Evolutionary conservation across 2,113 vertebrate genomes (phyloP).

Genomic region (Ammodytes marinus): DNA sequence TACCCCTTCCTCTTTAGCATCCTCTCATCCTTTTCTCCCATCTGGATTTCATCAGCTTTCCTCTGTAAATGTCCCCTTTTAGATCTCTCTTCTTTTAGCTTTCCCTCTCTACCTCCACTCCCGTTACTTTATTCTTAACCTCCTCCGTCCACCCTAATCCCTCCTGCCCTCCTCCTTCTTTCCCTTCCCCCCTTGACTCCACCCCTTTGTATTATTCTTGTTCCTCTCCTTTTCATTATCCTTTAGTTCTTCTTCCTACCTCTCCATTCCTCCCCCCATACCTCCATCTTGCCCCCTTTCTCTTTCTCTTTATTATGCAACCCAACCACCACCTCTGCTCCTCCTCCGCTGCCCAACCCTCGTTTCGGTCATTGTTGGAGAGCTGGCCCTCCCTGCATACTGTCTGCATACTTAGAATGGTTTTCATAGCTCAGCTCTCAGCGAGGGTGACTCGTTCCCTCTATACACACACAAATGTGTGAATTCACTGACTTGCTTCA

Average conservation of each 20-base stretch:
- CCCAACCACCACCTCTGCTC: slow-evolving; percentile 21
- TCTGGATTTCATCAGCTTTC: background rate
- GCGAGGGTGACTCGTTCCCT: background rate
- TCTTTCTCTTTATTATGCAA: slow-evolving; percentile 28
- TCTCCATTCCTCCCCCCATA: slow-evolving; percentile 11
- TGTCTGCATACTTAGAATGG: slow-evolving; percentile 47
- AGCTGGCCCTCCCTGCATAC: slow-evolving; percentile 29
- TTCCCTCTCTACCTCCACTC: slow-evolving; percentile 4
- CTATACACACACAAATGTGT: background rate
- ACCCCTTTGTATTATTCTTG: slow-evolving; percentile 18
- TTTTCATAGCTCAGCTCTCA: slow-evolving; percentile 55
- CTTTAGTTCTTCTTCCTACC: slow-evolving; percentile 26
- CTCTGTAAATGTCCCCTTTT: background rate
- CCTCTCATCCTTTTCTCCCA: background rate
- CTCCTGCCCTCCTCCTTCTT: background rate
- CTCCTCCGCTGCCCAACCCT: background rate
- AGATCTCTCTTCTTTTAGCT: slow-evolving; percentile 3
- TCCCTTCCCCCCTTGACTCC: background rate
- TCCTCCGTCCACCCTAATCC: slow-evolving; percentile 17
- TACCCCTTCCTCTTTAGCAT: background rate
- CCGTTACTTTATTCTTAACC: slow-evolving; percentile 1
- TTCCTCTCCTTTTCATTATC: slow-evolving; percentile 23
- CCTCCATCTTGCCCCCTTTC: slow-evolving; percentile 22
- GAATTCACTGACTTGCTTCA: background rate
- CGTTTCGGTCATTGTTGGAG: slow-evolving; percentile 35